Evolutionary conservation across 2,888 invertebrate species (phyloP), one percentile per base, ranked within the genome.

Genomic region (Orchestes rusci): DNA sequence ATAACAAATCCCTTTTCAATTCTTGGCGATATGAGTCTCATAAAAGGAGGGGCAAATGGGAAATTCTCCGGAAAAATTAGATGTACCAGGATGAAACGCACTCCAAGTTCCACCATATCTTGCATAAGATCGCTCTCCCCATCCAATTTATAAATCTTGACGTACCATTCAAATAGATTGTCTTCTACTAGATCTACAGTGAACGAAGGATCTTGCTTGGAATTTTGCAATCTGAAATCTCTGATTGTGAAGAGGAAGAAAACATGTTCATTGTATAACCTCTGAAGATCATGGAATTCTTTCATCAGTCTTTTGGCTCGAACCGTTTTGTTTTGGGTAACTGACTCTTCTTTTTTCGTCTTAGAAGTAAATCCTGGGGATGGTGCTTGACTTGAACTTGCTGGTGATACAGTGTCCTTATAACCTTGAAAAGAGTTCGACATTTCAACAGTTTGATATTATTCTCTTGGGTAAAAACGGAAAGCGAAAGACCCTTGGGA

Each of bases 161-260:
- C 85, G 66, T 88, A 82, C 90, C 90, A 90, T 67, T 90, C 90
- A 70, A 82, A 90, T 28, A 90, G 72, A 69, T 86, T 88, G 67
- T 90, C 89, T 62, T 87, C 85, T 34, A 89, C 84, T 48, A 90
- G 71, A 62, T 89, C 89, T 56, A 87, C 89, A 55, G 82, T 84
- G 62, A 89, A 90, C 12, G 82, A 73, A 3, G 86, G 82, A 55
- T 84, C 82, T n/a, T 75, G 66, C 50, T 79, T 74, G 56, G 74
- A 76, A 57, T 75, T 75, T 64, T 87, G 85, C 50, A 79, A 70
- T 58, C 80, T 76, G 35, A 7, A 46, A 45, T 29, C 5, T 7
- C 23, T 7, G 5, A 23, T n/a, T n/a, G n/a, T n/a, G 7, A 31
- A 31, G 2, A 31, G 3, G 10, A 15, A 16, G 2, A 2, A 12